Base-by-base conservation (phyloP, 1,140 invertebrate genomes). In the Brachystomella parvula region DNA sequence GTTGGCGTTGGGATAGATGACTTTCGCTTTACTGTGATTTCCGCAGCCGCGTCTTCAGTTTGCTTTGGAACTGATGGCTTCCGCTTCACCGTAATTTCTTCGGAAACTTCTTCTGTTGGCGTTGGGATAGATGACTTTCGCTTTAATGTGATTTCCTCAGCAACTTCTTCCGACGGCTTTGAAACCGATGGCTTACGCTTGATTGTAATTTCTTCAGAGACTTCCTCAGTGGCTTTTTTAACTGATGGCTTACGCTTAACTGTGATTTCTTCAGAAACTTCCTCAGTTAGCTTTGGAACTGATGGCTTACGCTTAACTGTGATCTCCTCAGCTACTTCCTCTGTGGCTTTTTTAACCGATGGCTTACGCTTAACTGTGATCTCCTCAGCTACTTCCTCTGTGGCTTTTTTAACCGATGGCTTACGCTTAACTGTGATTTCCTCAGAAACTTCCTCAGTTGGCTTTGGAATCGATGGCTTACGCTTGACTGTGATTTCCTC, bases 351-450 rank as follows among this genome's bases (percentile, higher is more conserved):
- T 61, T 17, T 9, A 28, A n/a, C n/a, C 2, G 26, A 57, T 32
- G 63, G 17, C 44, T 76, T 75, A 33, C 39, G 57, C 39, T 64
- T 72, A 32, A 73, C 30, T 28, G 61, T 67, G 53, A 75, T 31
- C 61, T 73, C 70, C 62, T 75, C 73, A 19, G 62, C n/a, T 24
- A 68, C 66, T 67, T 76, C 74, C 66, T 77, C 76, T n/a, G 70
- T 68, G 1, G 3, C 39, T 24, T 47, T 3, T 35, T 28, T 1
- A 6, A 81, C 47, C 82, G 80, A 69, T 82, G 77, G 71, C 81
- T 82, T 65, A 81, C 78, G 78, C 84, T 85, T 75, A 82, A 83
- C 57, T 83, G 79, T 29, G 82, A 83, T 65, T 84, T 85, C 57
- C 65, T 80, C 78, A 26, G 32, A 24, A 33, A 63, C 26, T 30